Evolutionary conservation across 2,797 vertebrate species (phyloP), one percentile per base, ranked within the genome.

Genomic region (Clamator glandarius): DNA sequence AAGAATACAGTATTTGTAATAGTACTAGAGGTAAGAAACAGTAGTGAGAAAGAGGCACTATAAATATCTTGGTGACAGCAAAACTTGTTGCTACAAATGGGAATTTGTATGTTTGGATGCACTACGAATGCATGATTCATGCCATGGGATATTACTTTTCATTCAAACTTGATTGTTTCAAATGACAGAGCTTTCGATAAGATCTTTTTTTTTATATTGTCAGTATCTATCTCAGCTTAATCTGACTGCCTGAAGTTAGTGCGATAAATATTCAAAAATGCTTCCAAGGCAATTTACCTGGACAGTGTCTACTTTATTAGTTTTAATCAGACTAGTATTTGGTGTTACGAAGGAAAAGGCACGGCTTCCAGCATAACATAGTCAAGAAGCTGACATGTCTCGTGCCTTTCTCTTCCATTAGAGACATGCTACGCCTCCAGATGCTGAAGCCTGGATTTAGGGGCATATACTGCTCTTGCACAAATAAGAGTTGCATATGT

Each of bases 401-500:
- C 36, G 8, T 95, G 95, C 74, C 81, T 96, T 92, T 94, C 92
- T 89, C 87, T 95, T 96, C 90, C 89, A 95, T 85, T 83, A 93
- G 84, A 93, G 93, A 82, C 93, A 80, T 90, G 70, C 83, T 95
- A 95, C 76, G 83, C 89, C 92, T 96, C 94, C 95, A 96, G 95
- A 97, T 96, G 95, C 95, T 91, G 91, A 76, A 90, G 75, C 55
- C 94, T 90, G 91, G 74, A 90, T 94, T 92, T 87, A 95, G 92
- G 93, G 92, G 88, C 84, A 96, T 74, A 93, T 57, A 93, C 68
- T 39, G 82, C 72, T 87, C 89, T 96, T 94, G 78, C 87, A 95
- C 92, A 95, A 94, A 92, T 90, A 93, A 91, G 75, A 97, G 88
- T 96, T 95, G 93, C 94, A 96, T 95, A 95, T 97, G 94, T 96